Evolutionary conservation across 2,888 invertebrate genomes (phyloP), one percentile per base, ranked within the genome.

Genomic region (Lithophane ornitopus): DNA sequence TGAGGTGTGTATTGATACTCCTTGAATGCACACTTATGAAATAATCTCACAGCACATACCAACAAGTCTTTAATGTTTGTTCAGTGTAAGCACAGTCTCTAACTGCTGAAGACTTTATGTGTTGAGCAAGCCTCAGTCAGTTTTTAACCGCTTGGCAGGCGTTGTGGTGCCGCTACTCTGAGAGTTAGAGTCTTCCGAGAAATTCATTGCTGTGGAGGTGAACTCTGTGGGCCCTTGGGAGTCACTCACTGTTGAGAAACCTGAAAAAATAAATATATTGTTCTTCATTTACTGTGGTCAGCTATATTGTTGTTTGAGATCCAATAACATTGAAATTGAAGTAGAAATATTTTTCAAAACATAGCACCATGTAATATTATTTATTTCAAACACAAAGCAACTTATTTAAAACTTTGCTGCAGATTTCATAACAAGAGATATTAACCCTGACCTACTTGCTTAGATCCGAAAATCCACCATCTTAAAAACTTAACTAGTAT

Each of bases 181-280:
- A 0, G 98, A 98, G 95, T 98, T 98, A 19, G 98, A 98, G 93
- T 99, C 98, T 94, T 99, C 98, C 0, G 98, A 98, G 93, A 98
- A 98, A 85, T 98, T 98, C 97, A 98, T 97, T 91, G 98, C 98
- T 34, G 98, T 97, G n/a, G 98, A 98, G 77, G 98, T 98, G 90
- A 98, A 98, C 85, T 98, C 98, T 46, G 98, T 98, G 2, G 98
- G 98, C 26, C 98, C 98, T 94, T 98, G 98, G 1, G 98, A 98
- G 94, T 99, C 99, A 92, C 98, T 98, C 12, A 98, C 98, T 86
- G 98, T 98, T 28, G 98, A 99, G 93, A 98, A 98, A 97, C 98
- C 98, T 98, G 93, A 49, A 44, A 67, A 65, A 58, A 44, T 11
- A 46, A 46, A 11, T 0, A 58, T 34, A 59, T 61, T 22, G 11